Evolutionary conservation across 1,140 invertebrate species (phyloP).

Genomic region (Anoplophora glabripennis): DNA sequence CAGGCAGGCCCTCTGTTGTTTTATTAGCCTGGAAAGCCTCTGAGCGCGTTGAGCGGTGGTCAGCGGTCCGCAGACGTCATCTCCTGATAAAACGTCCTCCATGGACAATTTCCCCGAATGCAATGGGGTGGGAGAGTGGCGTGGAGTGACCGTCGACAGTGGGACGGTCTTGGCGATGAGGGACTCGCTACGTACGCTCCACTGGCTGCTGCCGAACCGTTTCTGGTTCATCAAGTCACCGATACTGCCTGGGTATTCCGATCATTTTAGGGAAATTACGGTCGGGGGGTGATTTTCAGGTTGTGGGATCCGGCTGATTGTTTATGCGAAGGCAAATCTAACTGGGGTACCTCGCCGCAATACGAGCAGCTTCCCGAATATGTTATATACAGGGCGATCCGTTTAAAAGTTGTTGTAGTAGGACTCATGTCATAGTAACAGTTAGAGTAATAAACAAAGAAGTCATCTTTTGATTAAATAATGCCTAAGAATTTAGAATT

Average conservation of each 20-base stretch:
- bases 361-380: too few species aligned
- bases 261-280: slow-evolving; percentile 18
- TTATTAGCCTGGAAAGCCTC: slow-evolving; percentile 63
- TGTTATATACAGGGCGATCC: too few species aligned
- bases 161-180: slow-evolving; percentile 68
- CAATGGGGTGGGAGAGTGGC: slow-evolving; percentile 46
- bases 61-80: slow-evolving; percentile 41
- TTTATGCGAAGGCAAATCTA: too few species aligned
- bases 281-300: too few species aligned
- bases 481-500: too few species aligned
- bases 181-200: slow-evolving; percentile 63
- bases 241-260: slow-evolving; percentile 56
- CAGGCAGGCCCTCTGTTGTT: slow-evolving; percentile 41
- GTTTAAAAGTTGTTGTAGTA: too few species aligned
- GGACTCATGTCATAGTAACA: too few species aligned
- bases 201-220: slow-evolving; percentile 66
- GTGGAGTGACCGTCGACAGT: slow-evolving; percentile 65
- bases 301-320: too few species aligned
- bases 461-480: too few species aligned
- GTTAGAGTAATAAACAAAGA: too few species aligned
- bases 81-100: slow-evolving; percentile 17
- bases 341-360: too few species aligned
- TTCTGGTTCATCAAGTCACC: slow-evolving; percentile 76
- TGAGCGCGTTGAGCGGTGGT: slow-evolving; percentile 66
- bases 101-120: slow-evolving; percentile 18